phyloP scores from a whole-genome alignment of 2,797 vertebrate species.

The Epinephelus coioides region DNA sequence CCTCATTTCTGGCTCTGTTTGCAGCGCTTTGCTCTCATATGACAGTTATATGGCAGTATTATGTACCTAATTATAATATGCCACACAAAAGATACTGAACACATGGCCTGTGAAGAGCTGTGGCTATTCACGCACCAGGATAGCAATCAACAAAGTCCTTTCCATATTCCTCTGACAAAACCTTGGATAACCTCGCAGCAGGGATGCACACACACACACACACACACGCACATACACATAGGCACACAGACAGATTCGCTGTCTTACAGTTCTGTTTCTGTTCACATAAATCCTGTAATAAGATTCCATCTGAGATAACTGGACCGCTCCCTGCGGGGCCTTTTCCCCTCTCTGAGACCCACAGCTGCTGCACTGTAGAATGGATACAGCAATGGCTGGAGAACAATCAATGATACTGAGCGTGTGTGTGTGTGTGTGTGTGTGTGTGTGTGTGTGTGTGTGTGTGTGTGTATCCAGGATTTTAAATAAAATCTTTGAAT shows the following conservation, averaged over 20 bases:
- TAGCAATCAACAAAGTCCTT: conserved; percentile 43
- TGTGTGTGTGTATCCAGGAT: conserved; percentile 20
- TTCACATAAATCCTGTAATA: conserved; percentile 78
- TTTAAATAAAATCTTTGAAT: conserved; percentile 41
- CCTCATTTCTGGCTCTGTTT: conserved; percentile 48
- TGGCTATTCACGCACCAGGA: conserved; percentile 34
- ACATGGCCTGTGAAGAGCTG: conserved; percentile 45
- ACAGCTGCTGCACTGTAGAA: conserved; percentile 60
- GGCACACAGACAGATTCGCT: conserved; percentile 27
- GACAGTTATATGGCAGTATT: conserved; percentile 54
- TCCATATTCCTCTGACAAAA: conserved; percentile 53
- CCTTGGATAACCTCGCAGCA: conserved; percentile 56
- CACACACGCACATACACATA: conserved; percentile 8
- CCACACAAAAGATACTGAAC: conserved; percentile 54
- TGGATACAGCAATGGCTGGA: conserved; percentile 52
- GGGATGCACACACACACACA: conserved; percentile 15
- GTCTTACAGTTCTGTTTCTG: conserved; percentile 64
- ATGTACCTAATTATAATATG: conserved; percentile 52
- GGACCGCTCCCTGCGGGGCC: conserved; percentile 66
- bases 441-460: conserved; percentile 37
- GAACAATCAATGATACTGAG: conserved; percentile 72
- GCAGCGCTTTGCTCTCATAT: conserved; percentile 38
- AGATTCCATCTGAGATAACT: conserved; percentile 79
- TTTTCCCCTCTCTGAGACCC: conserved; percentile 64
- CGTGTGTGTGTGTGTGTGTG: conserved; percentile 40